Base-by-base conservation (phyloP, 2,113 vertebrate species). In the Oncorhynchus nerka region DNA sequence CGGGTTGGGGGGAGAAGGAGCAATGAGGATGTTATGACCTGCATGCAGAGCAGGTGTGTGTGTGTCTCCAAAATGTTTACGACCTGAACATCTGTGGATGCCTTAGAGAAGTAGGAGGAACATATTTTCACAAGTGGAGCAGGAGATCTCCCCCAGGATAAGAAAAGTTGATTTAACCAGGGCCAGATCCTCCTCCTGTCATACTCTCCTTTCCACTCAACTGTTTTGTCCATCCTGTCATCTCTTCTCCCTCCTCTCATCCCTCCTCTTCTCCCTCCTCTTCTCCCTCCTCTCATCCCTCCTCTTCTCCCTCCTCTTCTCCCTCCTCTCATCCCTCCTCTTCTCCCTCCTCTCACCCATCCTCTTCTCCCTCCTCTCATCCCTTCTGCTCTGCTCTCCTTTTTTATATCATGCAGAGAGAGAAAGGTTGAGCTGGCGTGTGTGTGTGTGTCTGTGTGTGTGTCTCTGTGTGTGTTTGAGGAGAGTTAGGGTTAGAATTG, bases 11-110 rank as follows among this genome's bases (percentile, higher is more conserved):
- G 71, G 73, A 77, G 79, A 74, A 71, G 80, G 70, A 66, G 71
- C 26, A 19, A 26, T 78, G 79, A 89, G 86, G 87, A 90, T 90
- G 88, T 91, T 91, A 89, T 89, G 89, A 89, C 85, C 87, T 84
- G 83, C 81, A 73, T 77, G 55, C 82, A 69, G 86, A 74, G 78
- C 89, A 91, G 86, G 88, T 90, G 88, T 80, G 39, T 45, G 34
- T 39, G 34, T 39, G 32, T 9, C 8, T 45, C 83, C 86, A 82
- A 81, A 82, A 90, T 90, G 84, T 91, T 90, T 89, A 89, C 81
- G 84, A 89, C 84, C 78, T 78, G 81, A 92, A 90, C 90, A 87
- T 90, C 86, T 90, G 89, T 39, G 65, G 80, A 89, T 89, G 83
- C 86, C 79, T 86, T 45, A 45, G 39, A 45, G 39, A 16, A 45